Conservation (phyloP, 2,888 invertebrate species). For the Lepidochitona cinerea region DNA sequence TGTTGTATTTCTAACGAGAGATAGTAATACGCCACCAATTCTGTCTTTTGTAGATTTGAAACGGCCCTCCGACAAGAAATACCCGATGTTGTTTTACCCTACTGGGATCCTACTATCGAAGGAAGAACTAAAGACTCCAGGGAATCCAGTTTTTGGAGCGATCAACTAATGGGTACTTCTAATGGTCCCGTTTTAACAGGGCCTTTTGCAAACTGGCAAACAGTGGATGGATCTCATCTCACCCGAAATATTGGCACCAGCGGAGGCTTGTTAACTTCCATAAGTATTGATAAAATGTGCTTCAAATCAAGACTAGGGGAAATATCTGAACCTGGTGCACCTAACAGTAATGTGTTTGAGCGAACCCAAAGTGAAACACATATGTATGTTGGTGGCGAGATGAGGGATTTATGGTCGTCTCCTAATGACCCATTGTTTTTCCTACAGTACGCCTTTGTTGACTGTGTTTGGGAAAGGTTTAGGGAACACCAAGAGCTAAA, state of each 20-base stretch:
- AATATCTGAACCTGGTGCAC: constrained; percentile 42
- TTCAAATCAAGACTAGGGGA: constrained; percentile 22
- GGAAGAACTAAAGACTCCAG: constrained; percentile 39
- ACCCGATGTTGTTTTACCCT: constrained; percentile 51
- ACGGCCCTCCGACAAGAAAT: constrained; percentile 53
- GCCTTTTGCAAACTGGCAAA: constrained; percentile 55
- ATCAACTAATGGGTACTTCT: constrained; percentile 47
- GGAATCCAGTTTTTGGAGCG: constrained; percentile 48
- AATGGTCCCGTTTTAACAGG: constrained; percentile 51
- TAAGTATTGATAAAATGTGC: constrained; percentile 40
- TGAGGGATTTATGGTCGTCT: constrained; percentile 50
- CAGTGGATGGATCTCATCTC: constrained; percentile 35
- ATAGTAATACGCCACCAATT: too few relatives aligned
- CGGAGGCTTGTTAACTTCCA: constrained; percentile 41
- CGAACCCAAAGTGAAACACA: constrained; percentile 55
- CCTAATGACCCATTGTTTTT: constrained; percentile 57
- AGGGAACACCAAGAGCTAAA: background rate
- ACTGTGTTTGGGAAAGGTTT: constrained; percentile 48
- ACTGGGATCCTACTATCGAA: constrained; percentile 58
- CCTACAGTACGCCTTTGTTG: constrained; percentile 51
- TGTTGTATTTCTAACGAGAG: too few relatives aligned
- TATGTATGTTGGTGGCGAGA: constrained; percentile 52
- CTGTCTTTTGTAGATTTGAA: constrained; percentile 46
- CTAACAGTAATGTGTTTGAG: constrained; percentile 48
- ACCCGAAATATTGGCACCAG: background rate